Conservation (phyloP, 92 coral and sea anemone genomes). For the Virgularia gustaviana region DNA sequence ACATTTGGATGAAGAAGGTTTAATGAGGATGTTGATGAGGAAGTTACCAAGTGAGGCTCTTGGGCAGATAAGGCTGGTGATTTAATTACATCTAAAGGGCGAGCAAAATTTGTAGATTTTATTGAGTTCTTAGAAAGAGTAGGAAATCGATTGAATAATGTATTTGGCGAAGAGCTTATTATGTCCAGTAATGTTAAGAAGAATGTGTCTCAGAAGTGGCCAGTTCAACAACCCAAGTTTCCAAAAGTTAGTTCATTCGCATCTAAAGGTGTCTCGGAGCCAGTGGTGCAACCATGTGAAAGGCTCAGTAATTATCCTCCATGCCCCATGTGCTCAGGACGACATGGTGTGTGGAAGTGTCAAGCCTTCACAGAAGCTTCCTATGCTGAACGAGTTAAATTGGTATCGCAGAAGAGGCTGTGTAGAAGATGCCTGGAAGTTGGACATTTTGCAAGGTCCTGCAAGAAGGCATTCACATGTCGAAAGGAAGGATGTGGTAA, state of each 20-base stretch:
- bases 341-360: constrained; percentile 21
- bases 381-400: constrained; percentile 43
- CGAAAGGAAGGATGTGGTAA: constrained; percentile 53
- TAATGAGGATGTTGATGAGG: neutral
- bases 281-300: neutral
- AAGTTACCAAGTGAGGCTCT: neutral
- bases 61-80: too few relatives aligned
- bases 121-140: constrained; percentile 38
- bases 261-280: neutral
- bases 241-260: neutral
- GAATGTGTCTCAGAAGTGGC: neutral
- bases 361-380: constrained; percentile 39
- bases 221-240: neutral
- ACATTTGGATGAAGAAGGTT: neutral
- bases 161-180: constrained; percentile 44
- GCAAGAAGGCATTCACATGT: constrained; percentile 57
- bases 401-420: constrained; percentile 53
- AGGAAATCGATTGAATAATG: constrained; percentile 52
- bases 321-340: constrained; percentile 7
- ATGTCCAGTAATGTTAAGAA: neutral
- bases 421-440: constrained; percentile 57
- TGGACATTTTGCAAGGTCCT: constrained; percentile 53
- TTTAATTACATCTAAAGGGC: too few relatives aligned
- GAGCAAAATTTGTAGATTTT: too few relatives aligned
- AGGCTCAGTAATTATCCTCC: neutral